phyloP scores from a whole-genome alignment of 1,140 invertebrate genomes.

The Vanessa tameamea region DNA sequence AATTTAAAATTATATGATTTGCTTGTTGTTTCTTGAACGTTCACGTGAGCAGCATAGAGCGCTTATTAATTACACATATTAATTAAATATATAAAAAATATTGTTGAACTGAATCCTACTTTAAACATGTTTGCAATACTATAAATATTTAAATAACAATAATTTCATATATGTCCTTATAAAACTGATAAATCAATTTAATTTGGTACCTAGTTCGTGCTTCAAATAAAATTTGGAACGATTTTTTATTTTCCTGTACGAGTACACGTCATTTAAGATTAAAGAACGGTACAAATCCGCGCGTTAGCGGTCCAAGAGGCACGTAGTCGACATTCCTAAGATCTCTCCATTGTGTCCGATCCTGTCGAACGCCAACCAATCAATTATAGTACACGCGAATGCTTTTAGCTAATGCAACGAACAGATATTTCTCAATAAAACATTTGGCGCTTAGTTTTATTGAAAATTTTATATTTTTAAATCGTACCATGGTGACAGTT shows the following conservation, averaged over 20 bases:
- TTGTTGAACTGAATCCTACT: too few species aligned
- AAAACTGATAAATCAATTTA: too few species aligned
- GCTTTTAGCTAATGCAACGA: constrained; percentile 41
- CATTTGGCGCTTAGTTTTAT: constrained; percentile 21
- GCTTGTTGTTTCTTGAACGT: too few species aligned
- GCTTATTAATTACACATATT: too few species aligned
- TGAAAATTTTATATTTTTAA: constrained; percentile 32
- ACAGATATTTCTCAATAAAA: constrained; percentile 38
- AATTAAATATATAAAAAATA: too few species aligned
- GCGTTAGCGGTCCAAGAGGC: constrained; percentile 8
- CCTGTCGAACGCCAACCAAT: constrained; percentile 28
- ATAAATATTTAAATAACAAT: too few species aligned
- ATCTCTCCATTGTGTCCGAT: constrained; percentile 22
- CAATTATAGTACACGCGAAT: constrained; percentile 39
- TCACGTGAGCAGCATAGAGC: too few species aligned
- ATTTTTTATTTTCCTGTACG: not conserved
- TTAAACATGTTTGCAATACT: too few species aligned
- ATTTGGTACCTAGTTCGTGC: not conserved
- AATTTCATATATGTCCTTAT: too few species aligned
- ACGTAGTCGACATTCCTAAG: constrained; percentile 15
- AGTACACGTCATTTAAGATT: constrained; percentile 2
- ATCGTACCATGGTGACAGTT: not conserved
- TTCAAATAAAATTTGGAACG: not conserved
- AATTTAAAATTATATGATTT: too few species aligned
- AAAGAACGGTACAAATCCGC: not conserved